Percentiles rank a stretch among this genome's conserved stretches.
These are phyloP conservation scores for Orcinus orca DNA, from an alignment of 2,113 vertebrate genomes.

Conservation along the genomic window DNA sequence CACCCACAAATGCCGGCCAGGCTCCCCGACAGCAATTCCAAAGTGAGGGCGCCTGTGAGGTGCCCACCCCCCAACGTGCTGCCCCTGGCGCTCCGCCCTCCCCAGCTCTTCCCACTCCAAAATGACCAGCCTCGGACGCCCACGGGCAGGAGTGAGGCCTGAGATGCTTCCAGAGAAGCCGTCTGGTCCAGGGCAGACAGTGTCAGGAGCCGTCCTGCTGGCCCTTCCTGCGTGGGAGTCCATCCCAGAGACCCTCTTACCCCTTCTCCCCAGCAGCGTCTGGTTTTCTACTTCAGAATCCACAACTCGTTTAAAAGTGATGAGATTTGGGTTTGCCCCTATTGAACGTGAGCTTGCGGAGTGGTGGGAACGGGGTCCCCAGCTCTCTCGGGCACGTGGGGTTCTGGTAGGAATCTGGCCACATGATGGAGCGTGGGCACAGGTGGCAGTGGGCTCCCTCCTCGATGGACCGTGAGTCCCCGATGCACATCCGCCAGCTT, in stretches of 20 bases:
- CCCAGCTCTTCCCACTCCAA: accelerated
- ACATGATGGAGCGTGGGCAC: accelerated
- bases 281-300: background rate
- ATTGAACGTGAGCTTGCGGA: background rate
- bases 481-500: accelerated
- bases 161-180: background rate
- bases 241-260: accelerated
- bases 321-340: accelerated
- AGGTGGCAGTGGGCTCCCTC: background rate
- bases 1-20: accelerated
- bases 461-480: accelerated
- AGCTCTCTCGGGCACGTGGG: accelerated
- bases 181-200: accelerated
- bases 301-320: background rate
- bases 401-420: accelerated
- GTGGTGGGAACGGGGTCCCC: accelerated
- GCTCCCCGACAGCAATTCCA: accelerated
- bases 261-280: background rate
- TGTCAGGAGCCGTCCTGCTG: background rate
- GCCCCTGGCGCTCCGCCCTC: no score
- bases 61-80: accelerated
- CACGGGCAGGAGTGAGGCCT: accelerated
- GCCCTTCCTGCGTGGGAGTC: accelerated
- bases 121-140: background rate
- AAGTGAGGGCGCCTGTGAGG: accelerated